phyloP scores from a whole-genome alignment of 2,113 vertebrate genomes.

The Himantopus leucocephalus region DNA sequence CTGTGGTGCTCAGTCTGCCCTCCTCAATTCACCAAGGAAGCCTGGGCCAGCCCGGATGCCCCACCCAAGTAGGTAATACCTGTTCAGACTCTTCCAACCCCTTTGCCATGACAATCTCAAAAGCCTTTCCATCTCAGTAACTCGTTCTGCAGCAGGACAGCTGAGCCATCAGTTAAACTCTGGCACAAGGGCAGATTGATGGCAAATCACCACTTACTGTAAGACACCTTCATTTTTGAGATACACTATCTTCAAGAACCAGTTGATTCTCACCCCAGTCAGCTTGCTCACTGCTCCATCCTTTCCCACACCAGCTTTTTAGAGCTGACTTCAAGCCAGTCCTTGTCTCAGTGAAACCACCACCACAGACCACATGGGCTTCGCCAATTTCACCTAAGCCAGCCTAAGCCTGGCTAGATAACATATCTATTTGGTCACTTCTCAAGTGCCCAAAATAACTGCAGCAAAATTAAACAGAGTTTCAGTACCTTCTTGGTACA shows the following conservation, averaged over 20 bases:
- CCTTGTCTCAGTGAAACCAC: not conserved
- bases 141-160: not conserved
- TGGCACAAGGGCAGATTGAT: not conserved
- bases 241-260: not conserved
- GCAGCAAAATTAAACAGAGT: not conserved
- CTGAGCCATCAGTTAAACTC: accelerated
- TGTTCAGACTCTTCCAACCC: not conserved
- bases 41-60: not conserved
- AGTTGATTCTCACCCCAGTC: not conserved
- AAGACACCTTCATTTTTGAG: not conserved
- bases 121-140: accelerated
- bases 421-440: not conserved
- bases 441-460: not conserved
- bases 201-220: not conserved
- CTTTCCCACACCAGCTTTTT: not conserved
- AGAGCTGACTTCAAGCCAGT: not conserved
- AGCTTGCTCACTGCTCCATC: not conserved
- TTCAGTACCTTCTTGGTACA: not conserved
- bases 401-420: not conserved
- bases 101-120: not conserved
- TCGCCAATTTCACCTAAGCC: not conserved
- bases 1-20: not conserved
- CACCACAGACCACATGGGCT: not conserved
- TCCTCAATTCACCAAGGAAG: not conserved
- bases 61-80: not conserved